Evolutionary conservation across 2,888 invertebrate genomes (phyloP).

Genomic region (Matsumyia berberina): DNA sequence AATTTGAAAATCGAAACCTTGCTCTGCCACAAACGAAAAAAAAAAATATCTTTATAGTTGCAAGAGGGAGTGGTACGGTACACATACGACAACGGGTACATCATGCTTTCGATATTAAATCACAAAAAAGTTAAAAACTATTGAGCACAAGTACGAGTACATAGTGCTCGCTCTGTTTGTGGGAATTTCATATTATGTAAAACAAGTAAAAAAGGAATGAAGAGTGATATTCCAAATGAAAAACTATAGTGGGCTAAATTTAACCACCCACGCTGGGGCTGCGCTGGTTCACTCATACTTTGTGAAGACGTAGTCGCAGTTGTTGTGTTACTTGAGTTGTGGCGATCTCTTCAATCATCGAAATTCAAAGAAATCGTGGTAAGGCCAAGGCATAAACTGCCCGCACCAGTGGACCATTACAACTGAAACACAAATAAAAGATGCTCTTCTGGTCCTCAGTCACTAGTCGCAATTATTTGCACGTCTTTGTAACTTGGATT

Average conservation of each 20-base stretch:
- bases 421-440: slow-evolving; percentile 14
- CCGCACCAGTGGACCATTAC: background rate
- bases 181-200: slow-evolving; percentile 52
- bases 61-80: slow-evolving; percentile 67
- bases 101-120: slow-evolving; percentile 37
- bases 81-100: background rate
- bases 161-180: slow-evolving; percentile 27
- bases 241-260: slow-evolving; percentile 73
- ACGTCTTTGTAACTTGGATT: background rate
- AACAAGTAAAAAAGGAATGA: slow-evolving; percentile 39
- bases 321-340: slow-evolving; percentile 36
- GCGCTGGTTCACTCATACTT: slow-evolving; percentile 57
- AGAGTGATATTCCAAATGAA: slow-evolving; percentile 56
- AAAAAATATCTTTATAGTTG: slow-evolving; percentile 53
- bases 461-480: slow-evolving; percentile 1
- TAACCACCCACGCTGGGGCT: slow-evolving; percentile 70
- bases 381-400: slow-evolving; percentile 38
- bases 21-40: slow-evolving; percentile 29
- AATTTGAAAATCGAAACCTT: slow-evolving; percentile 39
- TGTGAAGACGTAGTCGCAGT: slow-evolving; percentile 15
- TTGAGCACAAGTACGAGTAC: slow-evolving; percentile 35
- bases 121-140: slow-evolving; percentile 45
- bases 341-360: slow-evolving; percentile 63
- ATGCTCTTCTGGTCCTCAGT: background rate
- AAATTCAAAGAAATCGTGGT: slow-evolving; percentile 65